Conservation (phyloP, 2,113 vertebrate species). For the Hemichromis elongatus region DNA sequence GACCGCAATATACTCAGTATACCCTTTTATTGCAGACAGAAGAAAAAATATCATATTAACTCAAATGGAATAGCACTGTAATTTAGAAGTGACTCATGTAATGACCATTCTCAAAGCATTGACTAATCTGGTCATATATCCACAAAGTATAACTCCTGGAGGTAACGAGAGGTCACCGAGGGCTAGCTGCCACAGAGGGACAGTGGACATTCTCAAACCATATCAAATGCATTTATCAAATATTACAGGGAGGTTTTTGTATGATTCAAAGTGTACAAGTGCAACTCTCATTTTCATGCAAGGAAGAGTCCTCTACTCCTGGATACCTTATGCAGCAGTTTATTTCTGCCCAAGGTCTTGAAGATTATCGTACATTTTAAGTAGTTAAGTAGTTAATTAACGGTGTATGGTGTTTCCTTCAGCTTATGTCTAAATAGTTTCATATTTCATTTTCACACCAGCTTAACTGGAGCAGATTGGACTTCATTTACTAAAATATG, state of each 20-base stretch:
- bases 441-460: not conserved
- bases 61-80: not conserved
- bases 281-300: not conserved
- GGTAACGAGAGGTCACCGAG: not conserved
- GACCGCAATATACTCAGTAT: not conserved
- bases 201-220: not conserved
- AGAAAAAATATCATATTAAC: not conserved
- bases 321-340: not conserved
- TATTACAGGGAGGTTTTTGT: not conserved
- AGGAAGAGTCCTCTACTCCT: not conserved
- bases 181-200: not conserved
- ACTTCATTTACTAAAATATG: not conserved
- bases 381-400: not conserved
- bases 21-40: not conserved
- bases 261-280: fast-evolving
- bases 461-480: not conserved
- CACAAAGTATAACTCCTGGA: not conserved
- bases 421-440: not conserved
- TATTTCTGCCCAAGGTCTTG: not conserved
- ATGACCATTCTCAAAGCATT: not conserved
- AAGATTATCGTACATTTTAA: not conserved
- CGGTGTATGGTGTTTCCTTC: not conserved
- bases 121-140: not conserved
- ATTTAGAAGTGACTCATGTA: not conserved
- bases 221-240: not conserved